Conservation (phyloP, 2,113 vertebrate species). For the Nothocercus julius region DNA sequence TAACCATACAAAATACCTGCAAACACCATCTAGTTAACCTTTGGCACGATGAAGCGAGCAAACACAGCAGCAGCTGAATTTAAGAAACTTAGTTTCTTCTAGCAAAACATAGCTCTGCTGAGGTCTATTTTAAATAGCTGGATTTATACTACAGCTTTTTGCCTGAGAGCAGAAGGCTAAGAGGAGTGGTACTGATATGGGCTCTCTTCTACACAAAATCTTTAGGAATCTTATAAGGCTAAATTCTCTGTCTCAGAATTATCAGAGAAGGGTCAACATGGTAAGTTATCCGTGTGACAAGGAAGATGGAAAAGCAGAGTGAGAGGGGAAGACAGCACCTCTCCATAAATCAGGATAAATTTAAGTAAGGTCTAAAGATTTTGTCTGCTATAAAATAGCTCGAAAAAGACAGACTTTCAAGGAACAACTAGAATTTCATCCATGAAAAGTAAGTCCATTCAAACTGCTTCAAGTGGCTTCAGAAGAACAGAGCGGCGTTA, state of each 20-base stretch:
- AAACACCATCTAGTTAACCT: not conserved
- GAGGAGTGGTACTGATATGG: not conserved
- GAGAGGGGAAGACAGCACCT: not conserved
- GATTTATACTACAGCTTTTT: not conserved
- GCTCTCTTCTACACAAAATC: not conserved
- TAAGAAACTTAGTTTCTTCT: not conserved
- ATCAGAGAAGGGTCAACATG: not conserved
- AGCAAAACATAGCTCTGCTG: accelerated
- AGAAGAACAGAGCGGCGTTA: constrained; percentile 40
- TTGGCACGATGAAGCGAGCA: not conserved
- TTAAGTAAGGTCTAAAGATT: not conserved
- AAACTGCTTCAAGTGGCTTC: constrained; percentile 46
- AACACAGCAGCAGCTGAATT: not conserved
- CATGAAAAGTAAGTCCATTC: constrained; percentile 24
- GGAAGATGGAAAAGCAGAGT: not conserved
- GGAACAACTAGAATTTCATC: constrained; percentile 19
- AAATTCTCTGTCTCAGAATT: not conserved
- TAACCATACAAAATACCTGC: not conserved
- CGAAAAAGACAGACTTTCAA: not conserved
- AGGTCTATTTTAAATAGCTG: not conserved
- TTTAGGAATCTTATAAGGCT: not conserved
- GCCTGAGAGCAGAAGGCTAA: not conserved
- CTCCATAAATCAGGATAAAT: not conserved
- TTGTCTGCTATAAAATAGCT: not conserved
- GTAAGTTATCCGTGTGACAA: not conserved